Conservation (phyloP, 2,797 vertebrate species). For the Stomatorhinus walkeri region DNA sequence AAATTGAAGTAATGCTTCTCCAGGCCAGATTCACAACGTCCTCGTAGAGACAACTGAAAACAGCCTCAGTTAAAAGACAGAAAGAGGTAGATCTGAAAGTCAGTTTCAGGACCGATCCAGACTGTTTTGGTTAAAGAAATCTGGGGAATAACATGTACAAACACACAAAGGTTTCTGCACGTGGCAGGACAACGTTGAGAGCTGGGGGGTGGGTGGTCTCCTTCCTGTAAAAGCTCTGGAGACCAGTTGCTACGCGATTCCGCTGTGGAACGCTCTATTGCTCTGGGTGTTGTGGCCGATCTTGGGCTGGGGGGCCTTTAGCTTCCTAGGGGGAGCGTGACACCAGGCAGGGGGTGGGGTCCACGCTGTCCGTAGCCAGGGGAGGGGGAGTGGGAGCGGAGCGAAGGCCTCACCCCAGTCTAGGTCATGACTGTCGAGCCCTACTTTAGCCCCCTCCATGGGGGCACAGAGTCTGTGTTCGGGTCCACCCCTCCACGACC, state of each 20-base stretch:
- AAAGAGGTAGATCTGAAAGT: conserved; percentile 93
- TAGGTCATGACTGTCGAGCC: background rate
- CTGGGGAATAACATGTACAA: background rate
- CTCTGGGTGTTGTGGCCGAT: conserved; percentile 37
- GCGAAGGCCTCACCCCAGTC: background rate
- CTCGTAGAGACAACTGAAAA: conserved; percentile 46
- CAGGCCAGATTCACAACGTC: conserved; percentile 61
- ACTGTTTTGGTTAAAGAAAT: conserved; percentile 60
- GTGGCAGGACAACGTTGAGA: conserved; percentile 47
- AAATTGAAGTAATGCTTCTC: conserved; percentile 62
- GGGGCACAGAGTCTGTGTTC: conserved; percentile 32
- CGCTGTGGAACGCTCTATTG: conserved; percentile 55
- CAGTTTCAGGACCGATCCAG: conserved; percentile 63
- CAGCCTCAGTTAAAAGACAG: conserved; percentile 60
- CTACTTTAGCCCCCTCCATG: background rate
- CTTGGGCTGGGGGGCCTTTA: background rate
- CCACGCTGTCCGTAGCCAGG: conserved; percentile 27
- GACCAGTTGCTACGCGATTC: conserved; percentile 70
- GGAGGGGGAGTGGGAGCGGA: background rate
- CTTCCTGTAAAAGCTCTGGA: conserved; percentile 47
- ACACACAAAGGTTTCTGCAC: conserved; percentile 31
- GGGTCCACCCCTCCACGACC: conserved; percentile 19
- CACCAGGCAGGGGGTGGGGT: background rate
- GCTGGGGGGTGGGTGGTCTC: conserved; percentile 42
- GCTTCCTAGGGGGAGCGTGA: background rate